Conservation (phyloP, 1,140 invertebrate genomes). For the Ericerus pela region DNA sequence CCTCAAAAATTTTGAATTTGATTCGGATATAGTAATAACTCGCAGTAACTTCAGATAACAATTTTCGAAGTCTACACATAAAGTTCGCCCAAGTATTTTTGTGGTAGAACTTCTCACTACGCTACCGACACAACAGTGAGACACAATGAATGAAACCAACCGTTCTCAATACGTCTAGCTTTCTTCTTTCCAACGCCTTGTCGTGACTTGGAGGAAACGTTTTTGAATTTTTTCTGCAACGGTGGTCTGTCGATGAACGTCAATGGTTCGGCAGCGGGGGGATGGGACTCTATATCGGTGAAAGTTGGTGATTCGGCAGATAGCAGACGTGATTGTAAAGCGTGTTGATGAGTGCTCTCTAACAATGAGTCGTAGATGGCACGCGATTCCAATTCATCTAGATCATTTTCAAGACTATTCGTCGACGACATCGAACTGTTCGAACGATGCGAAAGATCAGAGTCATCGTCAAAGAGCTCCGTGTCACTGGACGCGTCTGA, state of each 20-base stretch:
- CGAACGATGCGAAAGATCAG: not conserved
- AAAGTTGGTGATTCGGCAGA: not conserved
- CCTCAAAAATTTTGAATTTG: not conserved
- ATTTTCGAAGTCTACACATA: not conserved
- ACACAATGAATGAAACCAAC: too few relatives aligned
- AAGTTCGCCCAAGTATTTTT: too few relatives aligned
- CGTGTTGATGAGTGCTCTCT: too few relatives aligned
- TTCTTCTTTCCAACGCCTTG: not conserved
- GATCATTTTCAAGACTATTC: not conserved
- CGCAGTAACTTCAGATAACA: not conserved
- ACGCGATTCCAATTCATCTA: not conserved
- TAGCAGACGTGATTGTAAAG: too few relatives aligned
- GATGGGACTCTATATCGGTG: not conserved
- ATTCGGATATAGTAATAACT: not conserved
- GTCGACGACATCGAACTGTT: not conserved
- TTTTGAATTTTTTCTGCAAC: not conserved
- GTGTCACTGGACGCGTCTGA: conserved; percentile 1
- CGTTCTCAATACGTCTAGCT: conserved; percentile 4
- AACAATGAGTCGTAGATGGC: not conserved
- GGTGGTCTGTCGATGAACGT: not conserved
- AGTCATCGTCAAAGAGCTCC: not conserved
- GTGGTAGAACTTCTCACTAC: too few relatives aligned
- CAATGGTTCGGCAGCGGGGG: not conserved
- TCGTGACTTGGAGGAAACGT: not conserved
- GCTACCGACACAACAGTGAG: too few relatives aligned